A percentile compares a stretch with the other conserved stretches of the same genome.
These are phyloP conservation scores for Scaptomyza graminum DNA, from an alignment of 1,140 invertebrate genomes.

Conservation along the genomic window DNA sequence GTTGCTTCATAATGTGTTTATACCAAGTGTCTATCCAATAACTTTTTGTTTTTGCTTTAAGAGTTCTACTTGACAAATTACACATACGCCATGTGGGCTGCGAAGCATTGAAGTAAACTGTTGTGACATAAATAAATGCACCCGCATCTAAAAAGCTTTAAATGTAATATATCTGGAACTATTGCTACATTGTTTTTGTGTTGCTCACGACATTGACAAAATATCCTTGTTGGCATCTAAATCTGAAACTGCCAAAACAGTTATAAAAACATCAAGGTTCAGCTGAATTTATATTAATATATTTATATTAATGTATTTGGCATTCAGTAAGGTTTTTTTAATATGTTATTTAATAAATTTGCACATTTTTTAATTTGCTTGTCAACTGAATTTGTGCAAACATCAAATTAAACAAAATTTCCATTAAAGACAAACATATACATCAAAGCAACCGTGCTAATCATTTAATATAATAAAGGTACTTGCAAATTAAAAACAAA, in stretches of 20 bases:
- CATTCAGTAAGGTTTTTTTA: no score
- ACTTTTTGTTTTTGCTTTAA: constrained; percentile 35
- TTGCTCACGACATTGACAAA: background rate
- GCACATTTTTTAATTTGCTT: background rate
- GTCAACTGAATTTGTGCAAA: background rate
- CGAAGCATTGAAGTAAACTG: background rate
- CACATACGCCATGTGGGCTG: constrained; percentile 7
- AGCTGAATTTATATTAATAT: background rate
- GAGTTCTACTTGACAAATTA: constrained; percentile 20
- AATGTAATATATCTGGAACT: background rate
- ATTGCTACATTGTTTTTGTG: background rate
- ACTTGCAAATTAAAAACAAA: background rate
- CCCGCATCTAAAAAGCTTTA: constrained; percentile 13
- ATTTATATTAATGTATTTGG: no score
- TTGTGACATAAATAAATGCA: constrained; percentile 4
- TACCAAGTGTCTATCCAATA: constrained; percentile 63
- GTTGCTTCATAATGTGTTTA: constrained; percentile 64
- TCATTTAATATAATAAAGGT: background rate
- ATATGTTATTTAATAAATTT: background rate
- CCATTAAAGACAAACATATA: background rate
- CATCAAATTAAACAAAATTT: background rate
- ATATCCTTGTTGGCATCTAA: background rate
- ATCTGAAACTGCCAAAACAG: background rate
- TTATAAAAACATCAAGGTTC: background rate
- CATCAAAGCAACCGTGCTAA: background rate